A percentile compares a stretch with the other conserved stretches of the same genome.
phyloP scores from a whole-genome alignment of 2,888 invertebrate species.

The Arenicola marina region DNA sequence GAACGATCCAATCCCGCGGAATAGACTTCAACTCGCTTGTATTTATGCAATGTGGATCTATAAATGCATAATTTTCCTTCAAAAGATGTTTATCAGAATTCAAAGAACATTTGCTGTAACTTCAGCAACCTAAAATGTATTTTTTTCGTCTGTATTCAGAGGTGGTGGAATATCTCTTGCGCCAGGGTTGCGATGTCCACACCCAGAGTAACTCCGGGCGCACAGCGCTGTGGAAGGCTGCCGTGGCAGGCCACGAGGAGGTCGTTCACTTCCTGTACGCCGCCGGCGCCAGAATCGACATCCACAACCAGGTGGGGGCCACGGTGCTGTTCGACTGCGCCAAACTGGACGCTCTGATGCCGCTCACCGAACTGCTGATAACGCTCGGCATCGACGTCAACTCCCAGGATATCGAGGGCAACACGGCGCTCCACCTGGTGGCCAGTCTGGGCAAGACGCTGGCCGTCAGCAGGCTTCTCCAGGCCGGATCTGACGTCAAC shows the following conservation, averaged over 20 bases:
- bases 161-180: constrained; percentile 8
- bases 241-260: constrained; percentile 10
- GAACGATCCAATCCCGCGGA: too few relatives aligned
- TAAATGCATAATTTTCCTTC: too few relatives aligned
- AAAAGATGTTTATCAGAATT: background rate
- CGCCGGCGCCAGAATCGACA: constrained; percentile 10
- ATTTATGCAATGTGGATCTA: background rate
- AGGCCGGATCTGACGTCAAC: constrained; percentile 1
- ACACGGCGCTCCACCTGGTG: constrained; percentile 16
- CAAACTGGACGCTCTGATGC: background rate
- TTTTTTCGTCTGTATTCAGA: constrained; percentile 4
- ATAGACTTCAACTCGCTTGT: background rate
- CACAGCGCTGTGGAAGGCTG: constrained; percentile 21
- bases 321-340: constrained; percentile 15
- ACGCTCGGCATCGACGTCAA: background rate
- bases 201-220: constrained; percentile 14
- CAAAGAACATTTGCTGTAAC: background rate
- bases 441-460: constrained; percentile 6
- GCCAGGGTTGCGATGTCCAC: constrained; percentile 5
- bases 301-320: constrained; percentile 10
- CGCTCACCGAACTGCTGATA: constrained; percentile 7
- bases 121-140: background rate
- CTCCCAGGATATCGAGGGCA: constrained; percentile 11
- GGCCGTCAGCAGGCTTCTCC: constrained; percentile 6
- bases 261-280: constrained; percentile 9